Evolutionary conservation across 2,888 invertebrate species (phyloP).

Genomic region (Drosophila setosimentum): DNA sequence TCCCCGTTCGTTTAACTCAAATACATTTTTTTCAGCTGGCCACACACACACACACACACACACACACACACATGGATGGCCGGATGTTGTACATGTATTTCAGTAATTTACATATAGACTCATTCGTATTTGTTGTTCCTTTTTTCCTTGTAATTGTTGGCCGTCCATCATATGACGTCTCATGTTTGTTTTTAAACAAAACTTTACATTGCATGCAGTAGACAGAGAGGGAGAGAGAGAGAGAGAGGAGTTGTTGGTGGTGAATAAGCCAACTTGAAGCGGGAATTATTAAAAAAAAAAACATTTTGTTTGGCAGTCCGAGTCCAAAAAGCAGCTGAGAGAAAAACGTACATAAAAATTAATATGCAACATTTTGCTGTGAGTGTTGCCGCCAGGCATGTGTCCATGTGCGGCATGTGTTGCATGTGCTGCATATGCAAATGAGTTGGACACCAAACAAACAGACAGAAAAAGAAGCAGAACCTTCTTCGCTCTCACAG

Average conservation of each 20-base stretch:
- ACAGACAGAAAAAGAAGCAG: not conserved
- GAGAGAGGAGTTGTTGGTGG: not conserved
- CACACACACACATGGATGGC: not conserved
- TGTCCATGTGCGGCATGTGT: slow-evolving; percentile 57
- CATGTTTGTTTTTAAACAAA: slow-evolving; percentile 71
- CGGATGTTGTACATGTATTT: slow-evolving; percentile 49
- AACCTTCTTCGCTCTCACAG: not conserved
- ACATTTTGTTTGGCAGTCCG: slow-evolving; percentile 42
- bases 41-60: not conserved
- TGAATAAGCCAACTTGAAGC: slow-evolving; percentile 51
- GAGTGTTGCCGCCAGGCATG: slow-evolving; percentile 48
- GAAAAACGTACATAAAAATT: slow-evolving; percentile 58
- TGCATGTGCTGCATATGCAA: slow-evolving; percentile 65
- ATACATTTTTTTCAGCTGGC: slow-evolving; percentile 41
- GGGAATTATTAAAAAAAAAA: slow-evolving; percentile 65
- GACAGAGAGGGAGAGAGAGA: not conserved
- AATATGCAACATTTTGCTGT: slow-evolving; percentile 73
- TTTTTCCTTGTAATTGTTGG: slow-evolving; percentile 60
- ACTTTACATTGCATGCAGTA: slow-evolving; percentile 53
- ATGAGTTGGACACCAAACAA: slow-evolving; percentile 39
- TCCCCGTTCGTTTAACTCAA: slow-evolving; percentile 3
- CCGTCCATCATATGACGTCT: slow-evolving; percentile 66
- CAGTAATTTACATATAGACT: slow-evolving; percentile 65
- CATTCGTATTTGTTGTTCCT: slow-evolving; percentile 39
- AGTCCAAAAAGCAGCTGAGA: slow-evolving; percentile 4